phyloP scores from a whole-genome alignment of 30 jellyfish, hydroid and myxozoan genomes.

The Chrysaora quinquecirrha region DNA sequence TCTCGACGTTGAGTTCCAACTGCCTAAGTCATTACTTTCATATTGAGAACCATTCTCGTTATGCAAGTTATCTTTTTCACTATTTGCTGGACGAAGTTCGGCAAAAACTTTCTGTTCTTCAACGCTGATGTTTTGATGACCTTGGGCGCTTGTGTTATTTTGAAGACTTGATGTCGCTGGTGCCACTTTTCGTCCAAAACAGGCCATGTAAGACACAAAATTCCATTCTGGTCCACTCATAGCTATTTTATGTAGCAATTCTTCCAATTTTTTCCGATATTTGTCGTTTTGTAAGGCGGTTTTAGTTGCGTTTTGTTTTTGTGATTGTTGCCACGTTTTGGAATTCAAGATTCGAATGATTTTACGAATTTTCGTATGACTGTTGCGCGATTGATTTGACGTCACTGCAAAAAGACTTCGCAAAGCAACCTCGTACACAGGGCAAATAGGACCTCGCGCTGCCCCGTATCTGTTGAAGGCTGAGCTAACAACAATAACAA shows the following conservation, averaged over 20 bases:
- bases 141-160: not conserved
- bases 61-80: not conserved
- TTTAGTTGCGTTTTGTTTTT: too few relatives aligned
- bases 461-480: too few relatives aligned
- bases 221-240: constrained; percentile 4
- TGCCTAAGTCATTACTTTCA: not conserved
- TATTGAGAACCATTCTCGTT: not conserved
- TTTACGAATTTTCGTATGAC: not conserved
- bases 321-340: too few relatives aligned
- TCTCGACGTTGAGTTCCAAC: not conserved
- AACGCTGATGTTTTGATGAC: not conserved
- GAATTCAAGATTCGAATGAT: not conserved
- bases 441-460: too few relatives aligned
- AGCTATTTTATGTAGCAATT: not conserved
- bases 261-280: too few relatives aligned
- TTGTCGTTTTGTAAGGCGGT: too few relatives aligned
- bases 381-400: constrained; percentile 39
- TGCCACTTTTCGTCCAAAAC: not conserved
- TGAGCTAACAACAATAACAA: too few relatives aligned
- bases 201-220: not conserved
- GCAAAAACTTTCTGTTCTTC: constrained; percentile 2
- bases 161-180: not conserved
- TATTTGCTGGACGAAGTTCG: not conserved
- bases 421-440: too few relatives aligned
- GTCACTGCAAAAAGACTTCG: too few relatives aligned